Base-by-base conservation (phyloP, 2,113 vertebrate genomes). In the Tricholaema leucomelas region DNA sequence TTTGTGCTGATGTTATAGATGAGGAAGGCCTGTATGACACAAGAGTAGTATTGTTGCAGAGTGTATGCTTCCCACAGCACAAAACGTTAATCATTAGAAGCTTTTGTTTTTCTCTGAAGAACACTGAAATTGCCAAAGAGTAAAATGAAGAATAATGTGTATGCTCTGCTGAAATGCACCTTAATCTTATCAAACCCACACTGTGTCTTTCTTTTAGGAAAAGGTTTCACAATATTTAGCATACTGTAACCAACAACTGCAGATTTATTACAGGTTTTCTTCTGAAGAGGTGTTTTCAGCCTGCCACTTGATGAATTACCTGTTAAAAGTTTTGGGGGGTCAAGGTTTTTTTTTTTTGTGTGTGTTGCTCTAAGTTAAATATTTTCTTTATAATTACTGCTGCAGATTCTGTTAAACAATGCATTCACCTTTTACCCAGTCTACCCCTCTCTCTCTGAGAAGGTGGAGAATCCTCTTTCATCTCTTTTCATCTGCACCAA, bases 1-100 rank as follows among this genome's bases (percentile, higher is more conserved):
- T 97, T 96, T 96, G 96, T 92, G 74, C 71, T 91, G 96, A 93
- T 89, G 90, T 94, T 93, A 91, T 63, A 91, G 87, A 71, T 61
- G 90, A 92, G 92, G 87, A 96, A 74, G 72, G 71, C 72, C 64
- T 54, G 60, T 66, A 52, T 4, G 14, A 84, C 74, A 97, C 96
- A 97, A 93, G 84, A 85, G 95, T 36, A 63, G 81, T 66, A 97
- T 96, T 97, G 96, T 96, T 87, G 54, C 3, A 20, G 46, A 65
- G 77, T 25, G 15, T 78, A 42, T 85, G 74, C 94, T 97, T 97
- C 96, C 97, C 96, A 96, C 92, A 87, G 35, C 78, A 56, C 60
- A 42, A 86, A 64, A 71, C 0, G 96, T 97, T 96, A 97, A 97
- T 98, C 95, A 97, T 97, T 97, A 97, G 80, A 92, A 92, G 82